phyloP scores from a whole-genome alignment of 2,888 invertebrate genomes.

The Apoderus coryli region DNA sequence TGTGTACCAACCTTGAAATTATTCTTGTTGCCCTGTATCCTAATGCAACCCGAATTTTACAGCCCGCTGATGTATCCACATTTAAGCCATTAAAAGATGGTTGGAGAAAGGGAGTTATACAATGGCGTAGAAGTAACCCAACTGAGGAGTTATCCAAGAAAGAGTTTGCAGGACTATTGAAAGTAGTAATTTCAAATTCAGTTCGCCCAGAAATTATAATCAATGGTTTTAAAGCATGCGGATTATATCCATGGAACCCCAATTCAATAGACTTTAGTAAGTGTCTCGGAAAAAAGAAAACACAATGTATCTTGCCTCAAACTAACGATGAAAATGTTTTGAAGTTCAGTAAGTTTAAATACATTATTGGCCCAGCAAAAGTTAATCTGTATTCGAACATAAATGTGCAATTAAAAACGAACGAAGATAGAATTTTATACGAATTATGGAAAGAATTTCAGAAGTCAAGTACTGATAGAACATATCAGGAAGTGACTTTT shows the following conservation, averaged over 20 bases:
- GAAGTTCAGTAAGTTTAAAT: constrained; percentile 10
- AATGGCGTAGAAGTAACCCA: constrained; percentile 19
- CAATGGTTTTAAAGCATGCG: constrained; percentile 14
- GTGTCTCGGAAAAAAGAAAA: constrained; percentile 12
- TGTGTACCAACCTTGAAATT: constrained; percentile 12
- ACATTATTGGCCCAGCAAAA: constrained; percentile 11
- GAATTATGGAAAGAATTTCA: constrained; percentile 1
- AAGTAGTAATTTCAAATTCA: constrained; percentile 8
- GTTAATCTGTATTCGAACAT: constrained; percentile 5
- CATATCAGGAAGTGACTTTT: constrained; percentile 1
- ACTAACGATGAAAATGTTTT: constrained; percentile 5
- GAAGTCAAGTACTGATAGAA: neutral
- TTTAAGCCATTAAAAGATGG: constrained; percentile 19
- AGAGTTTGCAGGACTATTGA: constrained; percentile 8
- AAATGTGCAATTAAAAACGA: constrained; percentile 1
- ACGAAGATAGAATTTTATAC: no score
- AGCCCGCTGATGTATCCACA: constrained; percentile 19
- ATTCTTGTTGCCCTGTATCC: constrained; percentile 21
- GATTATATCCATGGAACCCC: constrained; percentile 15
- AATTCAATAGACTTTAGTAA: constrained; percentile 10
- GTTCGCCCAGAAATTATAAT: constrained; percentile 10
- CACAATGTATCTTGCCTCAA: constrained; percentile 3
- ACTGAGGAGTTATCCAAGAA: constrained; percentile 9
- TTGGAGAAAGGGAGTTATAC: constrained; percentile 22
- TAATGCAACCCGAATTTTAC: constrained; percentile 18